These are phyloP conservation scores for Pammene fasciana DNA, from an alignment of 2,888 invertebrate genomes.

Conservation along the genomic window DNA sequence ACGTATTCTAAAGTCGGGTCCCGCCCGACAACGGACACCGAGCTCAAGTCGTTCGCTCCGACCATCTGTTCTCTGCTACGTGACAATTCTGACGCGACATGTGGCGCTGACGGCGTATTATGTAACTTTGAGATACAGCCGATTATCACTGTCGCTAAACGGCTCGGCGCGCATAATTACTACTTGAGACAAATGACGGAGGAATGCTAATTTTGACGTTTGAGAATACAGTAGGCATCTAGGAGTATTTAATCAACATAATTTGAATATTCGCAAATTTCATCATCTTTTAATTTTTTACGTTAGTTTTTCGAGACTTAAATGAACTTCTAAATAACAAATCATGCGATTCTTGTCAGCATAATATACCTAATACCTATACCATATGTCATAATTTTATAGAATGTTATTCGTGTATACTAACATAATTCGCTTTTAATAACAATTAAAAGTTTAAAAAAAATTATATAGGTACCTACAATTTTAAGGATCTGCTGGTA, in stretches of 20 bases:
- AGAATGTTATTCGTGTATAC: too few relatives aligned
- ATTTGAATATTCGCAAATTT: too few relatives aligned
- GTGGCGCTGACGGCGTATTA: conserved; percentile 36
- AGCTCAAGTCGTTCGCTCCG: conserved; percentile 44
- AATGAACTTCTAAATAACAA: too few relatives aligned
- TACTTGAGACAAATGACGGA: conserved; percentile 23
- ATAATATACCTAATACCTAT: too few relatives aligned
- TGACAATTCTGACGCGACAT: conserved; percentile 51
- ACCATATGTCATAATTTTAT: too few relatives aligned
- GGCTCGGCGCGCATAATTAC: conserved; percentile 34
- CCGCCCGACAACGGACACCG: conserved; percentile 25
- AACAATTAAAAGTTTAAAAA: too few relatives aligned
- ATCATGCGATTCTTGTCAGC: too few relatives aligned
- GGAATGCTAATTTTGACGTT: conserved; percentile 18
- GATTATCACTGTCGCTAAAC: conserved; percentile 39
- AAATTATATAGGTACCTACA: too few relatives aligned
- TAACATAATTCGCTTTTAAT: too few relatives aligned
- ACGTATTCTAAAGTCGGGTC: neutral
- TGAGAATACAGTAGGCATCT: neutral
- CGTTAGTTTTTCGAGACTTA: too few relatives aligned
- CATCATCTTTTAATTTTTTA: too few relatives aligned
- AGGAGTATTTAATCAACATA: neutral
- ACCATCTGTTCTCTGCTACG: conserved; percentile 57
- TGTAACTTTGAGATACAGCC: conserved; percentile 40
- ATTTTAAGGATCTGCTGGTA: too few relatives aligned